Conservation (phyloP, 2,888 invertebrate genomes). For the Phragmatobia fuliginosa region DNA sequence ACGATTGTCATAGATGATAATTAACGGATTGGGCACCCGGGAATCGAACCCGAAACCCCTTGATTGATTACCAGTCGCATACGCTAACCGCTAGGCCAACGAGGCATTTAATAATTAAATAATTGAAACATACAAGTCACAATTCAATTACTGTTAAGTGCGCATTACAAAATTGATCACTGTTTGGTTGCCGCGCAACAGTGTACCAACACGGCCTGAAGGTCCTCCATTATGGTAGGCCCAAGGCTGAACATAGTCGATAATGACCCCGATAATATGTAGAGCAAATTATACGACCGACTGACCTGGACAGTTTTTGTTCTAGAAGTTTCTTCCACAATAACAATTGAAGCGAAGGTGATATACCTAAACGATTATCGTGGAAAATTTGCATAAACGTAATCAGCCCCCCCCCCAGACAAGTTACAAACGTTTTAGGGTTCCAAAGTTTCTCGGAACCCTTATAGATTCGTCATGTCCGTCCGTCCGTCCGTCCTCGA, state of each 20-base stretch:
- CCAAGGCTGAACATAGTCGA: constrained; percentile 11
- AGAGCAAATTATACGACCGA: constrained; percentile 1
- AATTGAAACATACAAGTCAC: not conserved
- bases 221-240: constrained; percentile 3
- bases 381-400: too few relatives aligned
- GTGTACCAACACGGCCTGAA: constrained; percentile 15
- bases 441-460: too few relatives aligned
- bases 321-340: not conserved
- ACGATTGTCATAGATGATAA: too few relatives aligned
- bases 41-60: too few relatives aligned
- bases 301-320: not conserved
- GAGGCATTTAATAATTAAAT: not conserved
- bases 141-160: constrained; percentile 3
- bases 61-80: too few relatives aligned
- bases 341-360: not conserved
- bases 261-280: constrained; percentile 11
- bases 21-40: too few relatives aligned
- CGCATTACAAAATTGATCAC: constrained; percentile 3
- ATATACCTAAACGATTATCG: not conserved
- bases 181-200: constrained; percentile 17
- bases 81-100: too few relatives aligned
- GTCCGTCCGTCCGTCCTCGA: too few relatives aligned
- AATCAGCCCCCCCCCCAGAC: too few relatives aligned
- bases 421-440: too few relatives aligned
- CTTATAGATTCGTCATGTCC: too few relatives aligned